Base-by-base conservation (phyloP, 2,113 vertebrate species). In the Phalacrocorax brasilianus region DNA sequence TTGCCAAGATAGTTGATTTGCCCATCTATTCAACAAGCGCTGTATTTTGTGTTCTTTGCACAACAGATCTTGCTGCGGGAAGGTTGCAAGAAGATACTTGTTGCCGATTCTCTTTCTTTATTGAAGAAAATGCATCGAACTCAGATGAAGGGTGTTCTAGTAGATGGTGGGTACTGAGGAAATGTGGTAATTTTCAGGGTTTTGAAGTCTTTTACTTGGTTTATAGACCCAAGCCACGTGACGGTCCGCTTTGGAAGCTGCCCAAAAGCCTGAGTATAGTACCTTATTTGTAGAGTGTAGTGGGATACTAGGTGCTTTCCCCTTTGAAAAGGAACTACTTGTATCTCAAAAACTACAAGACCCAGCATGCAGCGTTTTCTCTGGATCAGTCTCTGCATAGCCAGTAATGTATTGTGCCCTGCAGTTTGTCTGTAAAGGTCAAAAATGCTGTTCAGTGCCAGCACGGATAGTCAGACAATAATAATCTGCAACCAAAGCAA, bases 61-160 rank as follows among this genome's bases (percentile, higher is more conserved):
- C 59, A 12, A 72, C 94, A 99, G 99, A 99, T 99, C 95, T 97
- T 99, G 61, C 97, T 99, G 85, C 98, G 99, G 52, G 99, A 99
- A 94, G 99, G 99, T 7, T 99, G 99, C 97, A 99, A 99, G 97
- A 99, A 99, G 98, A 99, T 99, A 73, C 98, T 99, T 8, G 99
- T 99, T 72, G 99, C 99, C 0, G 99, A 99, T 95, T 99, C 99
- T 7, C 97, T 99, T 38, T 99, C 99, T 4, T 98, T 99, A 75
- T 96, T 99, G 62, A 99, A 99, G 98, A 99, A 99, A 97, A 99
- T 99, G 99, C 99, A 99, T 97, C 98, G 99, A 49, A 99, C 99
- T 26, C 99, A 99, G 88, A 99, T 98, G 98, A 99, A 98, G 97
- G 99, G 99, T 10, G 98, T 99, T 92, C 92, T 99, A 26, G 98